phyloP scores from a whole-genome alignment of 2,113 vertebrate species.

The Rhagologus leucostigma region DNA sequence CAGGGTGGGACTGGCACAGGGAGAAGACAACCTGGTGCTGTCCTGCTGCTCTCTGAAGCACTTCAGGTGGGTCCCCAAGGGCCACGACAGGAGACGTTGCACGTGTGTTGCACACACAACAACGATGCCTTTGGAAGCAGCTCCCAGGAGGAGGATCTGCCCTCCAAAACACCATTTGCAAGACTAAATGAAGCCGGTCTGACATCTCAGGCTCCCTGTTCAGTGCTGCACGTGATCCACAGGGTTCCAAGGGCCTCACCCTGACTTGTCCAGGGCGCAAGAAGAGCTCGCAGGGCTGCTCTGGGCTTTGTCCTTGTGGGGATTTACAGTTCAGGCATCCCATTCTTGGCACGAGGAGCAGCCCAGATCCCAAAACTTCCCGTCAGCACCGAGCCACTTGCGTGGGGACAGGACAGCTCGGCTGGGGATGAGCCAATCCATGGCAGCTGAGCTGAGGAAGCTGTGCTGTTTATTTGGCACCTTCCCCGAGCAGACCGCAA shows the following conservation, averaged over 20 bases:
- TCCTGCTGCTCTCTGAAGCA: neutral
- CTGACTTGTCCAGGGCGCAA: neutral
- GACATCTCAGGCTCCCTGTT: neutral
- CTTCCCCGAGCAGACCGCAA: neutral
- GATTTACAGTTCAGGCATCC: neutral
- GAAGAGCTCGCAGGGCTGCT: accelerated
- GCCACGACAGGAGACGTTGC: accelerated
- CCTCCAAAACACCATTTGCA: no score
- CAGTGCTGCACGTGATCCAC: accelerated
- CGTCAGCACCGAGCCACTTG: accelerated
- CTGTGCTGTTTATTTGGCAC: neutral
- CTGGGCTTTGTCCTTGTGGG: accelerated
- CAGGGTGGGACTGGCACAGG: accelerated
- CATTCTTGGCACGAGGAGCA: accelerated
- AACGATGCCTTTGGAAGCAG: neutral
- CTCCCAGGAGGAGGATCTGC: neutral
- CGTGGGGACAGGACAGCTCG: accelerated
- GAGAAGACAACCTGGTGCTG: neutral
- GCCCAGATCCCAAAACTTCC: neutral
- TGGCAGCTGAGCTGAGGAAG: neutral
- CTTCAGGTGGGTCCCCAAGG: neutral
- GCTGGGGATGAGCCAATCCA: neutral
- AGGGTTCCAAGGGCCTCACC: neutral
- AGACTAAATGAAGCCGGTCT: neutral
- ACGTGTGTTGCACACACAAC: accelerated